A percentile compares a stretch with the other conserved stretches of the same genome.
Conservation (phyloP, 1,140 invertebrate genomes). For the Venustaconcha ellipsiformis region DNA sequence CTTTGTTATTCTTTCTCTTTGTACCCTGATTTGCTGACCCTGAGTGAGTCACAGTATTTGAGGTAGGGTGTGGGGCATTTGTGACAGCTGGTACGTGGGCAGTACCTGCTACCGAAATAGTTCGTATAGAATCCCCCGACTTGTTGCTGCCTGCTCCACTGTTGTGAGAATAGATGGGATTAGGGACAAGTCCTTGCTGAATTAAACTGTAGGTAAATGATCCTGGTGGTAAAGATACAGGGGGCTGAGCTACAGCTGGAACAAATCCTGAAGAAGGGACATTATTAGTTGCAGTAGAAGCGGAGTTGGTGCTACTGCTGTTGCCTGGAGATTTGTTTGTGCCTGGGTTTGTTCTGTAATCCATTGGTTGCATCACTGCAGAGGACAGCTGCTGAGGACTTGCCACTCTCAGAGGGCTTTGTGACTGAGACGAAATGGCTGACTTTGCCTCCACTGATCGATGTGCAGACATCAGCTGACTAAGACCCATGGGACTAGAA, state of each 20-base stretch:
- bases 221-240: conserved; percentile 53
- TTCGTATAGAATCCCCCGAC: conserved; percentile 14
- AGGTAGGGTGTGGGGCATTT: conserved; percentile 12
- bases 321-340: conserved; percentile 27
- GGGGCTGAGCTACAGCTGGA: conserved; percentile 57
- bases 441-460: background rate
- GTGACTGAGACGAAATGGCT: conserved; percentile 41
- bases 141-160: conserved; percentile 1
- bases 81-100: conserved; percentile 21
- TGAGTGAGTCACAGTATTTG: conserved; percentile 18
- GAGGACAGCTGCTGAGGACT: conserved; percentile 55
- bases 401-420: conserved; percentile 59
- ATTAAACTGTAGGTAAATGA: conserved; percentile 65
- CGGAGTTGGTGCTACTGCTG: background rate
- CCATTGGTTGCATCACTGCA: conserved; percentile 59
- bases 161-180: conserved; percentile 67
- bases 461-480: conserved; percentile 15
- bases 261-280: conserved; percentile 23
- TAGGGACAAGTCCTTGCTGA: conserved; percentile 70
- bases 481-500: conserved; percentile 46
- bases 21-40: conserved; percentile 27
- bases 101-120: conserved; percentile 25
- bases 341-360: conserved; percentile 46
- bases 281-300: background rate
- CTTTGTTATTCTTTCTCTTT: conserved; percentile 39